A percentile compares a stretch with the other conserved stretches of the same genome.
phyloP scores from a whole-genome alignment of 2,113 vertebrate species.

The Neoarius graeffei region DNA sequence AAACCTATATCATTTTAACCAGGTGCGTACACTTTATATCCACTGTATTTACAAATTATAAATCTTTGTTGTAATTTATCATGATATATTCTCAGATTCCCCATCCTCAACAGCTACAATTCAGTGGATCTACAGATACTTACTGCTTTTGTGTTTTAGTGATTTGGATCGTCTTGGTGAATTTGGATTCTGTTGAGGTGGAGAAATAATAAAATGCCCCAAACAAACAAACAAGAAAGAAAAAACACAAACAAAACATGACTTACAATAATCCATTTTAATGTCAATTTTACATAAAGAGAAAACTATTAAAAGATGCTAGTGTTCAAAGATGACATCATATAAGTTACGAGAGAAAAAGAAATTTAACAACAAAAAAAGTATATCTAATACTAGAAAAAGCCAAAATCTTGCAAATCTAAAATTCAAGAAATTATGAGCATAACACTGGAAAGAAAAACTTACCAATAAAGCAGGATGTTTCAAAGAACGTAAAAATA shows the following conservation, averaged over 20 bases:
- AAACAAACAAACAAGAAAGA: constrained; percentile 3
- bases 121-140: constrained; percentile 55
- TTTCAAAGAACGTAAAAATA: constrained; percentile 65
- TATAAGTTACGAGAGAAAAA: neutral
- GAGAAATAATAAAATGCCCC: constrained; percentile 17
- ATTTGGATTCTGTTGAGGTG: constrained; percentile 88
- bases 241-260: neutral
- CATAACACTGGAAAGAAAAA: constrained; percentile 18
- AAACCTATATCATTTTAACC: too few species aligned
- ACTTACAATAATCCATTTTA: neutral
- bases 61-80: too few species aligned
- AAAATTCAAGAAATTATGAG: neutral
- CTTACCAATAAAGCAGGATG: constrained; percentile 46
- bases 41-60: too few species aligned
- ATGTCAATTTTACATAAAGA: neutral
- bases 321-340: neutral
- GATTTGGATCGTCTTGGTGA: constrained; percentile 97
- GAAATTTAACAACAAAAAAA: neutral
- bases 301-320: neutral
- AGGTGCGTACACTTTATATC: too few species aligned
- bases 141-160: constrained; percentile 96
- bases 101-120: neutral
- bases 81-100: neutral
- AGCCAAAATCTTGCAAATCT: neutral
- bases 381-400: neutral